phyloP scores from a whole-genome alignment of 2,797 vertebrate genomes.

The Thaleichthys pacificus region DNA sequence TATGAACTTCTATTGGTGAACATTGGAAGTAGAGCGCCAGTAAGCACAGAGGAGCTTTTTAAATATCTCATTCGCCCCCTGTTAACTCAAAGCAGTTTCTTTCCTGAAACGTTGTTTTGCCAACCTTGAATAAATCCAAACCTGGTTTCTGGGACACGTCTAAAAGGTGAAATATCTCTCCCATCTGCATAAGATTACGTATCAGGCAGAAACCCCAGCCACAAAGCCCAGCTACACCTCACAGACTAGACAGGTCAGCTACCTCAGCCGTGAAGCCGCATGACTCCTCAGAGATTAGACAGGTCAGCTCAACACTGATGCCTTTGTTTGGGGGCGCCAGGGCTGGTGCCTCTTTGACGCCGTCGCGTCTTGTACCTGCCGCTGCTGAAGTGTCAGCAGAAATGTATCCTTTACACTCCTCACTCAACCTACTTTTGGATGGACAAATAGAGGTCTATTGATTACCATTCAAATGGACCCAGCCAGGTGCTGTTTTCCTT shows the following conservation, averaged over 20 bases:
- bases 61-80: too few species aligned
- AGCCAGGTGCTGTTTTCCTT: too few species aligned
- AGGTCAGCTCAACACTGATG: slow-evolving; percentile 6
- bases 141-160: not conserved
- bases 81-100: not conserved
- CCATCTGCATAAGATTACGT: not conserved
- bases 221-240: not conserved
- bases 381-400: not conserved
- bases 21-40: too few species aligned
- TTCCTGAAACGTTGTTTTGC: not conserved
- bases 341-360: not conserved
- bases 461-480: not conserved
- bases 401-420: not conserved
- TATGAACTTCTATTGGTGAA: too few species aligned
- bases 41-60: too few species aligned
- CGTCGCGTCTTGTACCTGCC: not conserved
- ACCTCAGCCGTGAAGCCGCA: too few species aligned
- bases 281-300: too few species aligned
- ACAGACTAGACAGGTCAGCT: not conserved
- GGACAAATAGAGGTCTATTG: not conserved
- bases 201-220: not conserved
- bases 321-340: slow-evolving; percentile 3
- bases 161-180: not conserved
- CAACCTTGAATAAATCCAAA: not conserved
- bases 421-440: not conserved